These are phyloP conservation scores for Amitus sp. DNA, from an alignment of 2,888 invertebrate species.

Conservation along the genomic window DNA sequence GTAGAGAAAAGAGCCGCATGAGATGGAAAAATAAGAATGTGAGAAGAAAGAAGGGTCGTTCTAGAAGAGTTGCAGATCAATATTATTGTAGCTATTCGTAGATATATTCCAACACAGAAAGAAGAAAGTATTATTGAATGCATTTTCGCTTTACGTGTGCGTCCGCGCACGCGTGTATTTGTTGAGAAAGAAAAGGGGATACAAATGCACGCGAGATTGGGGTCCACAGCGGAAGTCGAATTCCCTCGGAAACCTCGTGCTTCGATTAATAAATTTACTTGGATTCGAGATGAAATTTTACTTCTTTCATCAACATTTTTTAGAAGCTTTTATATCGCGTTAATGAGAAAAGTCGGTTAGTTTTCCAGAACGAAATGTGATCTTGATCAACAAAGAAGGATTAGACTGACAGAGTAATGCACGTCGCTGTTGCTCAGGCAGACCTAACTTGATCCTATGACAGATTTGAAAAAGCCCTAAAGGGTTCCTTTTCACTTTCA, in stretches of 20 bases:
- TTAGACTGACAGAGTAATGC: constrained; percentile 41
- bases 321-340: too few relatives aligned
- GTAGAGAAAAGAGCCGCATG: constrained; percentile 14
- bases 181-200: background rate
- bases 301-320: constrained; percentile 16
- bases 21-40: constrained; percentile 20
- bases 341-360: constrained; percentile 20
- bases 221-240: constrained; percentile 40
- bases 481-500: constrained; percentile 52
- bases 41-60: constrained; percentile 37
- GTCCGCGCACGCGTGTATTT: background rate
- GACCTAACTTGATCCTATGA: constrained; percentile 56
- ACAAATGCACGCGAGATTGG: constrained; percentile 38
- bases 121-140: constrained; percentile 42
- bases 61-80: constrained; percentile 45
- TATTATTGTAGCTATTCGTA: constrained; percentile 46
- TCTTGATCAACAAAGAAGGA: constrained; percentile 35
- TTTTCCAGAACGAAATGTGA: constrained; percentile 30
- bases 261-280: constrained; percentile 40
- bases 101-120: constrained; percentile 42
- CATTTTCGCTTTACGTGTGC: constrained; percentile 25
- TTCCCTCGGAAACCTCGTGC: constrained; percentile 39
- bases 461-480: constrained; percentile 59
- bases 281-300: constrained; percentile 41
- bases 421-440: constrained; percentile 43